Evolutionary conservation across 2,888 invertebrate genomes (phyloP), one percentile per base, ranked within the genome.

Genomic region (Spodoptera littoralis): DNA sequence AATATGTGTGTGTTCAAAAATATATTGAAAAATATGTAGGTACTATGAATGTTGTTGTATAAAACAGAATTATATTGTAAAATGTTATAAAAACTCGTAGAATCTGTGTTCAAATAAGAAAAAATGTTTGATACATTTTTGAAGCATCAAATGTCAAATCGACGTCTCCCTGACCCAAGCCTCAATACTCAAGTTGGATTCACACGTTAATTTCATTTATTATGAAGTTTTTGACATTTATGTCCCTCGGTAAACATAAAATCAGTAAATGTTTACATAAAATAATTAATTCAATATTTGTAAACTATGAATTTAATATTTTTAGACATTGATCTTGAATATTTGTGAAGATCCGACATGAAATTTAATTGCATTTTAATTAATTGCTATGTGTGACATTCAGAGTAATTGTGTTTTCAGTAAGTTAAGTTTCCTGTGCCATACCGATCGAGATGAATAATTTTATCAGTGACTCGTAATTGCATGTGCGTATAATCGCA

Each of bases 1-100:
- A 69, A 60, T 67, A 73, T 68, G 66, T 90, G 89, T 91, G 92
- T 93, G 93, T 93, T 93, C 93, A 93, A 87, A 85, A 82, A 84
- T 70, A 68, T 62, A 65, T 62, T 82, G 83, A 87, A 82, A 84
- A 69, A 68, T 62, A 65, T 62, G 81, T 83, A 87, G 86, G 83
- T 89, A 86, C 87, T 92, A 90, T 88, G 83, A 88, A 89, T 90
- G 89, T 92, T 91, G 85, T 79, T 85, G 81, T 87, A 85, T 84
- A 84, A 86, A 88, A 74, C 82, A 74, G 84, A 82, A 83, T 84
- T 87, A 81, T 84, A 88, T 87, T 83, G 84, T 86, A 87, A 80
- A 79, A 81, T 76, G 67, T 77, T 79, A 65, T 72, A 55, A 59
- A 79, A 76, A 77, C 60, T 73, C 62, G 36, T 76, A 70, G 72